Conservation (phyloP, 2,888 invertebrate genomes). For the Acleris laterana region DNA sequence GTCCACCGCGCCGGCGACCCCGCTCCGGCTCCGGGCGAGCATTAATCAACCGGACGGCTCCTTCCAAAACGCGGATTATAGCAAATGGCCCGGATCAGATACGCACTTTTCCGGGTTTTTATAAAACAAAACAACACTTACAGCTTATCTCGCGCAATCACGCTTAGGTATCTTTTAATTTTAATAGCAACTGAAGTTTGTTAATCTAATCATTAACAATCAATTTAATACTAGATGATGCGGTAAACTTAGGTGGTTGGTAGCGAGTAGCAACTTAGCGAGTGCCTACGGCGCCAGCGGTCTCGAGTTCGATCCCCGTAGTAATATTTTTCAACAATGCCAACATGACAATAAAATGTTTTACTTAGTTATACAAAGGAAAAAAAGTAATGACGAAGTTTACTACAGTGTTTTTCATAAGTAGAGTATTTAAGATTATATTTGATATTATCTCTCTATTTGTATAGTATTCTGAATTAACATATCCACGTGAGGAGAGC, state of each 20-base stretch:
- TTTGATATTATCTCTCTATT: constrained; percentile 15
- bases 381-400: constrained; percentile 12
- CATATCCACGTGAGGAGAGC: background rate
- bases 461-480: constrained; percentile 6
- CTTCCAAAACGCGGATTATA: constrained; percentile 24
- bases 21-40: background rate
- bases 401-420: constrained; percentile 14
- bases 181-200: background rate
- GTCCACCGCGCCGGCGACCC: background rate
- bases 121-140: background rate
- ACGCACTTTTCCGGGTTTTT: constrained; percentile 26
- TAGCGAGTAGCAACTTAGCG: no score
- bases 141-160: constrained; percentile 3
- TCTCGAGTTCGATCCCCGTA: no score
- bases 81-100: constrained; percentile 28
- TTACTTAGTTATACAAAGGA: background rate
- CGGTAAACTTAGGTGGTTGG: no score
- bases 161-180: background rate
- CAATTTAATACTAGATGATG: no score
- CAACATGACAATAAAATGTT: background rate
- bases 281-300: no score
- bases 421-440: constrained; percentile 11
- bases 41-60: constrained; percentile 33
- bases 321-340: no score
- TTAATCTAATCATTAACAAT: background rate